Evolutionary conservation across 2,888 invertebrate species (phyloP).

Genomic region (Calliopum simillimum): DNA sequence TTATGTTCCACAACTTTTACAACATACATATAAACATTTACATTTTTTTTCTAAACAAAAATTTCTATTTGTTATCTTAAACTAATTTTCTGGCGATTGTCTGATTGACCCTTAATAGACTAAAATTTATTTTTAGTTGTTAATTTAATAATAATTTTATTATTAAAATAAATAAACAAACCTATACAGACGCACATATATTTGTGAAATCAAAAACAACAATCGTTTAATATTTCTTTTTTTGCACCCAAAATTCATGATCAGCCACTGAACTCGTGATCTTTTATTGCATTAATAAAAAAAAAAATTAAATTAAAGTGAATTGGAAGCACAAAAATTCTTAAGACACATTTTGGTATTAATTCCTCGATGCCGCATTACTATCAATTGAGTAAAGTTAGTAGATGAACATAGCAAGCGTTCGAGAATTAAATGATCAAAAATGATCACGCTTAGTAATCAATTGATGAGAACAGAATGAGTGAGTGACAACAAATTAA

Average conservation of each 20-base stretch:
- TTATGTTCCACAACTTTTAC: background rate
- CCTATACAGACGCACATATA: background rate
- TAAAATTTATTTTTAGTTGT: too few relatives aligned
- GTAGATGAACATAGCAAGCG: too few relatives aligned
- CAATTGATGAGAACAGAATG: too few relatives aligned
- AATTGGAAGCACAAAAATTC: too few relatives aligned
- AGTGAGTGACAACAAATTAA: too few relatives aligned
- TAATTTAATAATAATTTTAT: background rate
- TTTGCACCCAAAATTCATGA: background rate
- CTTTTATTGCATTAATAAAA: slow-evolving; percentile 20
- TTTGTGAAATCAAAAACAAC: background rate
- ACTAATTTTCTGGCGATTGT: background rate
- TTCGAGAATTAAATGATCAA: too few relatives aligned
- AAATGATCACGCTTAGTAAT: too few relatives aligned
- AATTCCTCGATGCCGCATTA: too few relatives aligned
- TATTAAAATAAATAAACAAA: background rate
- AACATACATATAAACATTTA: background rate
- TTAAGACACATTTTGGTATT: too few relatives aligned
- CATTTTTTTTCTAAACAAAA: background rate
- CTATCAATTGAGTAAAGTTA: too few relatives aligned
- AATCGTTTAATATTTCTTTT: background rate
- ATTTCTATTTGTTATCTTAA: background rate
- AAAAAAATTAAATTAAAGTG: background rate
- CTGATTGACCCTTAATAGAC: too few relatives aligned
- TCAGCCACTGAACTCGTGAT: slow-evolving; percentile 29